phyloP scores from a whole-genome alignment of 2,797 vertebrate species.

The Falco rusticolus region DNA sequence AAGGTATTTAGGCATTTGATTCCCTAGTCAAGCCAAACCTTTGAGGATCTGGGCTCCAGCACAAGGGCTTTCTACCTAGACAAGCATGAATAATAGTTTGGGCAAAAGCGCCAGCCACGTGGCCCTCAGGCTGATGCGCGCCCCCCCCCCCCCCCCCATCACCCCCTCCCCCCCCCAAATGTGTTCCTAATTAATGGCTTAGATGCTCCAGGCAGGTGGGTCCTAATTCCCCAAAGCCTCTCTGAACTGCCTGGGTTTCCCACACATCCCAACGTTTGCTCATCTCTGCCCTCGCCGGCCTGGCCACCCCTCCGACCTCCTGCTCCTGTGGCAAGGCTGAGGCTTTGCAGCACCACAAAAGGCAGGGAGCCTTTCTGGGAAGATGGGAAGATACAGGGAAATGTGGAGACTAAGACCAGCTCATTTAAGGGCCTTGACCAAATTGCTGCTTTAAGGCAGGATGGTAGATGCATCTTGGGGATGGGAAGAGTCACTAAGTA shows the following conservation, averaged over 20 bases:
- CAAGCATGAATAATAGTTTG: neutral
- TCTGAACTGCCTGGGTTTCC: neutral
- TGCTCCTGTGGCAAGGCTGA: neutral
- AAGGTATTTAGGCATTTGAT: conserved; percentile 32
- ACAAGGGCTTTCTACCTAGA: conserved; percentile 1
- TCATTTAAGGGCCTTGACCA: neutral
- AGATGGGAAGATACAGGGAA: neutral
- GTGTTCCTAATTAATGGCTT: neutral
- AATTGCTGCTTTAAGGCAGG: neutral
- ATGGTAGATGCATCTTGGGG: neutral
- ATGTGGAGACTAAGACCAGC: neutral
- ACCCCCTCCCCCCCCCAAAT: no score
- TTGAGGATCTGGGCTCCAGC: neutral
- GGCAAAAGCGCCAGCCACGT: neutral
- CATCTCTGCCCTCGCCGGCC: neutral
- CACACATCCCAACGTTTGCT: fast-evolving
- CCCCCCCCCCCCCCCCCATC: no score
- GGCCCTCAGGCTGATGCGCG: neutral
- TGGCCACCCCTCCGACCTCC: neutral
- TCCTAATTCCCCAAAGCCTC: neutral
- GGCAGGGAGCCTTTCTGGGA: neutral
- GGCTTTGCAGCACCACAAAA: neutral
- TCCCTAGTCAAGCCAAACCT: conserved; percentile 27
- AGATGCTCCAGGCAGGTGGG: neutral
- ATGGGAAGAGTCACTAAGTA: neutral